These are phyloP conservation scores for Neoascia interrupta DNA, from an alignment of 2,888 invertebrate genomes.

Conservation along the genomic window DNA sequence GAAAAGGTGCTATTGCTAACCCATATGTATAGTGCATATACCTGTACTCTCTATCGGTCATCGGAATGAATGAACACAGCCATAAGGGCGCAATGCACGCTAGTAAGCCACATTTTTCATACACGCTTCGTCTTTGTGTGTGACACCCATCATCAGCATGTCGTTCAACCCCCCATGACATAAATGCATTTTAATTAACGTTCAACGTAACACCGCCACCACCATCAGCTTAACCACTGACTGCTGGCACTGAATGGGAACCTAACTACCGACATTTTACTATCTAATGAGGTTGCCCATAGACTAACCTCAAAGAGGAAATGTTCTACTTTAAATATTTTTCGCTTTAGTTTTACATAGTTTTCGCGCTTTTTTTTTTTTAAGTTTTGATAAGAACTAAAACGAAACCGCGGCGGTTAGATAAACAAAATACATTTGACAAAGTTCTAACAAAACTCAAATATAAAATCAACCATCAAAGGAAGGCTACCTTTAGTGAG, in stretches of 20 bases:
- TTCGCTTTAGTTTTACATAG: constrained; percentile 17
- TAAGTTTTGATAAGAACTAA: constrained; percentile 45
- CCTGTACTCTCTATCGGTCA: constrained; percentile 52
- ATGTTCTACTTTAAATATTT: constrained; percentile 65
- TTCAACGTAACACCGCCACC: constrained; percentile 34
- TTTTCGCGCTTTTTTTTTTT: constrained; percentile 17
- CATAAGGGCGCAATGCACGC: constrained; percentile 26
- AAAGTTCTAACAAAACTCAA: constrained; percentile 20
- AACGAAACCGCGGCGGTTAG: constrained; percentile 28
- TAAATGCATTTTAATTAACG: constrained; percentile 69
- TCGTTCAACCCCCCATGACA: constrained; percentile 66
- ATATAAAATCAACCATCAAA: constrained; percentile 25
- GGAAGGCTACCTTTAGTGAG: no score
- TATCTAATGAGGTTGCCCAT: constrained; percentile 61
- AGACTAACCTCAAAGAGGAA: constrained; percentile 57
- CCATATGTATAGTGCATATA: no score
- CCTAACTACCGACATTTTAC: constrained; percentile 54
- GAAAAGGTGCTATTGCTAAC: no score
- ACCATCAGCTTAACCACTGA: constrained; percentile 12
- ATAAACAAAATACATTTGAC: constrained; percentile 42
- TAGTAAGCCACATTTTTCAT: neutral
- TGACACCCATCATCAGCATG: constrained; percentile 67
- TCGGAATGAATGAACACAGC: constrained; percentile 44
- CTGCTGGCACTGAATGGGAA: constrained; percentile 43
- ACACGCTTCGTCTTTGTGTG: constrained; percentile 14